Evolutionary conservation across 1,140 invertebrate species (phyloP), one percentile per base, ranked within the genome.

Genomic region (Penaeus vannamei): DNA sequence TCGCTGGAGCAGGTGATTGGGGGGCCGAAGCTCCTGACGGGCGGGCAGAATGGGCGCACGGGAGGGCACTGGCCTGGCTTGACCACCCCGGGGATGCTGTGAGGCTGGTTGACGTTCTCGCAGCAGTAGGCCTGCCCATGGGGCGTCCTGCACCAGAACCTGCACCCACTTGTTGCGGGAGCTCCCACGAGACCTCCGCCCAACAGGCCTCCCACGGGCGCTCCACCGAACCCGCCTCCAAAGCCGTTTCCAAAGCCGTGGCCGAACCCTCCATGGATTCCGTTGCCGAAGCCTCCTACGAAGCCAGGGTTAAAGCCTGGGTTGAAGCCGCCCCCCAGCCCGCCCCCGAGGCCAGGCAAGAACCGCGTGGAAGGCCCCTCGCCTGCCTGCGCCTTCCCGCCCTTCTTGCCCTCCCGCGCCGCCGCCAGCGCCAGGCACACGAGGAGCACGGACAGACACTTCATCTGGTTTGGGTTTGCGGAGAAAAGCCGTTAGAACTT

Each of bases 1-100:
- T 90, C 85, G 64, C 87, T 84, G 59, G 85, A 90, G 72, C 90
- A 90, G 46, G 64, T 53, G 2, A 69, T 26, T 22, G 90, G 90
- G 2, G 19, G 23, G 26, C 8, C n/a, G 46, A 86, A 82, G 32
- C 62, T 83, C 10, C 89, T 59, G 23, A 42, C 29, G 61, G 76
- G 46, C 3, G 84, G 89, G 60, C 85, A 87, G 14, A 64, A 62
- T 22, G 72, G 81, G 22, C 90, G 86, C 17, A 62, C 81, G 10
- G 90, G 85, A 2, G 90, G 90, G 29, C 90, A 90, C 23, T 32
- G 64, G 20, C 85, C 82, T 0, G 84, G 79, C 60, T 87, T 87
- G 46, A 84, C 26, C 32, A 72, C 80, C 0, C 42, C 69, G n/a
- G 17, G 29, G 36, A 32, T 5, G 53, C 66, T 85, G 7, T 60